A percentile compares a stretch with the other conserved stretches of the same genome.
Conservation (phyloP, 2,113 vertebrate species). For the Sylvilagus bachmani region DNA sequence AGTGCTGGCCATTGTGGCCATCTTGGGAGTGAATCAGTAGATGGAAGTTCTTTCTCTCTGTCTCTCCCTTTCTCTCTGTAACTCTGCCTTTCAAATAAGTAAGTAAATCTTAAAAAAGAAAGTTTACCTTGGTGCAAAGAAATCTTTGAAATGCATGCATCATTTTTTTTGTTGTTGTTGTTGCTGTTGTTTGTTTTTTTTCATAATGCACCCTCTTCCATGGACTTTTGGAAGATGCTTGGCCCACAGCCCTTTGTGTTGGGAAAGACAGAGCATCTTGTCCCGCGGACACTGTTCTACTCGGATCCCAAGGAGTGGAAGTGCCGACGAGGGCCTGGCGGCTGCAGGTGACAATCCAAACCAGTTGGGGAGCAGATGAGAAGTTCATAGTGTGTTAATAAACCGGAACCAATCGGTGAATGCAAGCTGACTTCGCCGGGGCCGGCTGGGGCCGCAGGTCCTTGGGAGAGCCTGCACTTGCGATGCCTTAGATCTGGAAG, state of each 20-base stretch:
- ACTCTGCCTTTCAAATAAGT: no score
- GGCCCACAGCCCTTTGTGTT: neutral
- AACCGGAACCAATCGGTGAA: slow-evolving; percentile 97
- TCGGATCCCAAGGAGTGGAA: neutral
- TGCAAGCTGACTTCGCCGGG: slow-evolving; percentile 88
- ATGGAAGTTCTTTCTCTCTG: no score
- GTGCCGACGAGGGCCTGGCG: slow-evolving; percentile 48
- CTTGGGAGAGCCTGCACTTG: slow-evolving; percentile 95
- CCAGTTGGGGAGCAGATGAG: slow-evolving; percentile 92
- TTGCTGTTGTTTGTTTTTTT: no score
- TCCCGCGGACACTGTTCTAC: rapidly evolving
- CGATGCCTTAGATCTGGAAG: slow-evolving; percentile 86
- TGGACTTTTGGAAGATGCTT: no score
- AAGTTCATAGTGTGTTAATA: slow-evolving; percentile 99
- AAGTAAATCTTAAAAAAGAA: no score
- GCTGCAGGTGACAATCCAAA: slow-evolving; percentile 87
- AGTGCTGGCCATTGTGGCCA: no score
- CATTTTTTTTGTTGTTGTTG: no score
- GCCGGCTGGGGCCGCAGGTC: slow-evolving; percentile 92
- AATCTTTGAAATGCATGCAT: no score
- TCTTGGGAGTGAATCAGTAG: no score
- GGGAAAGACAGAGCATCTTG: rapidly evolving
- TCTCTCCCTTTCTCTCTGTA: no score
- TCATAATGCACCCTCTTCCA: no score
- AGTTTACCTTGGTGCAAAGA: no score